phyloP scores from a whole-genome alignment of 1,140 invertebrate genomes.

The Dinoponera quadriceps region DNA sequence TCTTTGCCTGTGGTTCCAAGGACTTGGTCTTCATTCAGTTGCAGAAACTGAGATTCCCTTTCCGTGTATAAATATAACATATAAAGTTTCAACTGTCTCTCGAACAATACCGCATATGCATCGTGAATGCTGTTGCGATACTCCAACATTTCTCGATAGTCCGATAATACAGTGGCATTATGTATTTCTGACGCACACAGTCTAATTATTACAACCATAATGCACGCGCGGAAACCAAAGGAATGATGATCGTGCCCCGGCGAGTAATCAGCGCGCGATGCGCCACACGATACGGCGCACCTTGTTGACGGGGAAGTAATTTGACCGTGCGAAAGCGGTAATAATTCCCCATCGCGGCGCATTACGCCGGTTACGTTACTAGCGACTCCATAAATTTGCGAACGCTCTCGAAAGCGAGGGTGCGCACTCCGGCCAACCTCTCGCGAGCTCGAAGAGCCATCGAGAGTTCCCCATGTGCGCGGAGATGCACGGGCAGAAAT shows the following conservation, averaged over 20 bases:
- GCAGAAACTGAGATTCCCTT: no score
- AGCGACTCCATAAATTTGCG: conserved; percentile 37
- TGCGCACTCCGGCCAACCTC: background rate
- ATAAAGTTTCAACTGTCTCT: background rate
- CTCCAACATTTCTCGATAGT: background rate
- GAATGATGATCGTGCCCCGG: background rate
- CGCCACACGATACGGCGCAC: conserved; percentile 5
- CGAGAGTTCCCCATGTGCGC: conserved; percentile 15
- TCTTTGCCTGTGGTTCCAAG: no score
- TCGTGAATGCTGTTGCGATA: background rate
- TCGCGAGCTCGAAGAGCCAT: conserved; percentile 26
- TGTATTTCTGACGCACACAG: background rate
- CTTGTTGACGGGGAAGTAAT: conserved; percentile 36
- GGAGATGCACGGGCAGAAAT: background rate
- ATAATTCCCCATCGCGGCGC: conserved; percentile 25
- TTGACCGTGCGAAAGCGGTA: conserved; percentile 15
- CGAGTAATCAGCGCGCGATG: conserved; percentile 12
- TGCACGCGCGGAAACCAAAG: background rate
- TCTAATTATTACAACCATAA: conserved; percentile 44
- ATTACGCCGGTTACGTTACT: conserved; percentile 20
- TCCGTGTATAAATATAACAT: no score
- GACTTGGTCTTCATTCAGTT: no score
- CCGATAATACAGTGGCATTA: background rate
- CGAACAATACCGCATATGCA: background rate
- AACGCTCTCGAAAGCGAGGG: conserved; percentile 22